phyloP scores from a whole-genome alignment of 2,797 vertebrate genomes.

The Cottoperca gobio region DNA sequence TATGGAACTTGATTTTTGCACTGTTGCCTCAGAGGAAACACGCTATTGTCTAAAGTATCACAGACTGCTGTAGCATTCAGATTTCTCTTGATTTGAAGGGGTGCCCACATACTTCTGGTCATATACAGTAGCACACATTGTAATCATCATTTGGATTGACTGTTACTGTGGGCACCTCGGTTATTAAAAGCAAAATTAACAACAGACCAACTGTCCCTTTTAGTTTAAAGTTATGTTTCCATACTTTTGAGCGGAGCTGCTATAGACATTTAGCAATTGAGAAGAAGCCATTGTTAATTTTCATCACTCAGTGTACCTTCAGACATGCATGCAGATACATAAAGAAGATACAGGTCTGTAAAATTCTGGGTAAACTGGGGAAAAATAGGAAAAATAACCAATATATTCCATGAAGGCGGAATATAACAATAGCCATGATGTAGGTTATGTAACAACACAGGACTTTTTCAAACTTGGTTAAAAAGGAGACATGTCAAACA shows the following conservation, averaged over 20 bases:
- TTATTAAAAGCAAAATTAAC: not conserved
- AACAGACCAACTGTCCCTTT: not conserved
- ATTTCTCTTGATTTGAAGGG: not conserved
- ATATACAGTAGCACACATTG: not conserved
- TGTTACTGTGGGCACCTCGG: not conserved
- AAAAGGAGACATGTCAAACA: slow-evolving; percentile 14
- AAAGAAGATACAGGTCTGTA: not conserved
- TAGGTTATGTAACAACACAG: not conserved
- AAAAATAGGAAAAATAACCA: not conserved
- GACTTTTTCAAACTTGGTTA: slow-evolving; percentile 2
- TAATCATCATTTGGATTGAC: not conserved
- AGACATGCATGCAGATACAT: not conserved
- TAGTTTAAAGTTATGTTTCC: not conserved
- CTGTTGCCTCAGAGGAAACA: not conserved
- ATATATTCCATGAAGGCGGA: not conserved
- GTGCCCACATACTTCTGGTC: not conserved
- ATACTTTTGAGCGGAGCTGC: not conserved
- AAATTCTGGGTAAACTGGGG: not conserved
- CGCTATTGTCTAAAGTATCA: not conserved
- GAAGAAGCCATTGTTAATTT: not conserved
- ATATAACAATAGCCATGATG: not conserved
- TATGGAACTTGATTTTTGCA: not conserved
- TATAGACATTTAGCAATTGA: not conserved
- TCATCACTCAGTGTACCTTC: not conserved
- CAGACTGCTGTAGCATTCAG: too few relatives aligned